phyloP scores from a whole-genome alignment of 2,888 invertebrate genomes.

The Tetheella fluctuosa region DNA sequence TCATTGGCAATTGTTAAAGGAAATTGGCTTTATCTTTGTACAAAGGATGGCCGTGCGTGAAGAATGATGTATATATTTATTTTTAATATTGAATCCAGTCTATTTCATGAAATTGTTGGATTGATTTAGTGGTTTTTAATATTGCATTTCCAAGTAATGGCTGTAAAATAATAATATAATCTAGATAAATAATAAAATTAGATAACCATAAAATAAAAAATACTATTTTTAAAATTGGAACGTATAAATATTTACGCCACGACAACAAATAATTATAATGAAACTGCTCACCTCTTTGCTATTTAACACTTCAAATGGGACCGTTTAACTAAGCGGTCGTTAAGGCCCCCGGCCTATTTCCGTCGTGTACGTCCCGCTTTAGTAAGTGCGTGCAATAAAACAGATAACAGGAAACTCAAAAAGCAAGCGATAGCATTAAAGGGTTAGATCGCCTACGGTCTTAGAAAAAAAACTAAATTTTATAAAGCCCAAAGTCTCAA shows the following conservation, averaged over 20 bases:
- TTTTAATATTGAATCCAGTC: too few species aligned
- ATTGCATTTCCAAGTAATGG: too few species aligned
- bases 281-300: neutral
- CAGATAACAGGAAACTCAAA: slow-evolving; percentile 43
- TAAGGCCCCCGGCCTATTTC: slow-evolving; percentile 22
- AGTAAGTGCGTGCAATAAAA: slow-evolving; percentile 36
- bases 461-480: slow-evolving; percentile 41
- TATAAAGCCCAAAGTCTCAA: neutral
- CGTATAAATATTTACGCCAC: neutral
- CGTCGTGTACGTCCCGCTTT: slow-evolving; percentile 20
- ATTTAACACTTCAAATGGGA: slow-evolving; percentile 22
- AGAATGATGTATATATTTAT: too few species aligned
- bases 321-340: slow-evolving; percentile 13
- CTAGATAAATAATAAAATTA: too few species aligned
- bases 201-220: too few species aligned
- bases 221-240: neutral
- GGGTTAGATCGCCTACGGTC: slow-evolving; percentile 54
- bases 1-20: neutral
- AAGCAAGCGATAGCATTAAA: slow-evolving; percentile 48
- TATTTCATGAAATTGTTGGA: too few species aligned
- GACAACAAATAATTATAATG: neutral
- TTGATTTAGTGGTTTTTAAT: too few species aligned
- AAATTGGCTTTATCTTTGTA: neutral
- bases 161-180: too few species aligned
- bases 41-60: too few species aligned